phyloP scores from a whole-genome alignment of 2,113 vertebrate genomes.

The Datnioides undecimradiatus region DNA sequence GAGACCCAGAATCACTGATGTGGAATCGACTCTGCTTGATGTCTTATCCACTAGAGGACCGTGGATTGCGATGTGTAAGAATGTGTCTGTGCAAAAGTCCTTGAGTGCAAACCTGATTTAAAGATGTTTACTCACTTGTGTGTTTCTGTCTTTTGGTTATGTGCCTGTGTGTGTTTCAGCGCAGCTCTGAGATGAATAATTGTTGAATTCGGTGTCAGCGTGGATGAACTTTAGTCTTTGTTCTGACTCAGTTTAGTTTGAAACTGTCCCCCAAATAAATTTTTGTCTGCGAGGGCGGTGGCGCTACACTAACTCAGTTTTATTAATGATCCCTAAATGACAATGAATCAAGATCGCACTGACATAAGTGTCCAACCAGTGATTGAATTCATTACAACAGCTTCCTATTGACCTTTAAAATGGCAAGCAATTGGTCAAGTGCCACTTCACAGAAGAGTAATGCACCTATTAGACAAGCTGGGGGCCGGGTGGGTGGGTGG shows the following conservation, averaged over 20 bases:
- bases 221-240: background rate
- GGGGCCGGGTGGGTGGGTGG: background rate
- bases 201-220: background rate
- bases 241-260: background rate
- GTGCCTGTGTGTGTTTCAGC: background rate
- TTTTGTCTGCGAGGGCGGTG: background rate
- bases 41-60: background rate
- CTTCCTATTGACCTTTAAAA: conserved; percentile 54
- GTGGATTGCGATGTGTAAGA: background rate
- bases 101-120: background rate
- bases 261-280: background rate
- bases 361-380: conserved; percentile 37
- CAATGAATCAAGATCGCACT: conserved; percentile 36
- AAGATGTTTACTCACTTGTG: background rate
- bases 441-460: conserved; percentile 36
- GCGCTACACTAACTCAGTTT: background rate
- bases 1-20: background rate
- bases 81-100: background rate
- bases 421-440: conserved; percentile 47
- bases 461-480: conserved; percentile 18
- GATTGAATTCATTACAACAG: conserved; percentile 54
- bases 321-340: conserved; percentile 21
- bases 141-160: background rate
- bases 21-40: conserved; percentile 3
- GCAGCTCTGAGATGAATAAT: background rate